These are phyloP conservation scores for Uromys caudimaculatus DNA, from an alignment of 2,797 vertebrate genomes.

Conservation along the genomic window DNA sequence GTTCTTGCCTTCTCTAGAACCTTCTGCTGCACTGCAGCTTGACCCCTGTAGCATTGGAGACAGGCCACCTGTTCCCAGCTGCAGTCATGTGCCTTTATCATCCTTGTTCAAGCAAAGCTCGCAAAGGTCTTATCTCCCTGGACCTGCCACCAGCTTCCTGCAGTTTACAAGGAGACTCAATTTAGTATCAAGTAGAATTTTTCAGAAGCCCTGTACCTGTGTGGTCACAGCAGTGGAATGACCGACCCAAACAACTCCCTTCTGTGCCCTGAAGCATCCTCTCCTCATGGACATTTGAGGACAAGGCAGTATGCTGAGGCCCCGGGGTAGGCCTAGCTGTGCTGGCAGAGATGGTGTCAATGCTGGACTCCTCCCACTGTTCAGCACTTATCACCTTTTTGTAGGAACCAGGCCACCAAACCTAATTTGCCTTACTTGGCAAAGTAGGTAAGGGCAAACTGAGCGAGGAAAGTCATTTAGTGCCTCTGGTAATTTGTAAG, in stretches of 20 bases:
- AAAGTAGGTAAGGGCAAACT: not conserved
- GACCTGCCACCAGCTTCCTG: not conserved
- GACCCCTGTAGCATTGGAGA: not conserved
- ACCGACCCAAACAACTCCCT: not conserved
- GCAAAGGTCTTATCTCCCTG: not conserved
- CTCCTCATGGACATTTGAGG: not conserved
- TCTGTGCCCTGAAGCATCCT: not conserved
- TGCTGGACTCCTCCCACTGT: not conserved
- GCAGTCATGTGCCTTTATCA: not conserved
- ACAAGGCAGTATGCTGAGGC: slow-evolving; percentile 24
- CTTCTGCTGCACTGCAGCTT: not conserved
- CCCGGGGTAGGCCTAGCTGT: not conserved
- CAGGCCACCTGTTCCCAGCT: not conserved
- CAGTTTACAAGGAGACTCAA: slow-evolving; percentile 18
- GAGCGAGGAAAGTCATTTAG: not conserved
- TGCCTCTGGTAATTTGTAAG: not conserved
- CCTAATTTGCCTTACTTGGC: slow-evolving; percentile 18
- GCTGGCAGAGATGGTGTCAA: not conserved
- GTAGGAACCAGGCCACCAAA: not conserved
- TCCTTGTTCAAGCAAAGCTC: slow-evolving; percentile 20
- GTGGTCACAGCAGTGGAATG: not conserved
- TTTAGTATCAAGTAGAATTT: not conserved
- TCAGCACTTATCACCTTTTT: not conserved
- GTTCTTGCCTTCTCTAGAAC: not conserved
- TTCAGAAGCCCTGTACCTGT: not conserved